Evolutionary conservation across 2,797 vertebrate genomes (phyloP), one percentile per base, ranked within the genome.

Genomic region (Gambelia wislizenii): DNA sequence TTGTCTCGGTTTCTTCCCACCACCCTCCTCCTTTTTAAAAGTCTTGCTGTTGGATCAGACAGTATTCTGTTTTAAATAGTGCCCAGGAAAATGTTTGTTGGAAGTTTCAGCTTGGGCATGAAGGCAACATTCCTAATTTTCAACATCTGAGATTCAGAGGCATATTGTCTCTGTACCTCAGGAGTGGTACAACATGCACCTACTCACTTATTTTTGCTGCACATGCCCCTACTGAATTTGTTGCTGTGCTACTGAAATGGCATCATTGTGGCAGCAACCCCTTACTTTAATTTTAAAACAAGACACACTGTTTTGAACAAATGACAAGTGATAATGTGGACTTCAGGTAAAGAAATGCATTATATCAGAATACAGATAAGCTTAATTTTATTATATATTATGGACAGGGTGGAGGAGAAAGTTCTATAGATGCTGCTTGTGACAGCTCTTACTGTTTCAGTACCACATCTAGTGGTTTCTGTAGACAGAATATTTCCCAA

Each of bases 401-500:
- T 8, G 33, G 36, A 44, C n/a, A 9, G 13, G 10, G 5, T 14
- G 30, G 1, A 1, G 14, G 14, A 33, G 12, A 39, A 2, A 44
- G 8, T 59, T 44, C 16, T 4, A 42, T 4, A 44, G 8, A 72
- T 72, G 22, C 69, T 54, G n/a, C 39, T 56, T 74, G 39, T 1
- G 7, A n/a, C 69, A 16, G n/a, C 20, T 70, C 4, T 6, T 47
- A 84, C 30, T 1, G 18, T 49, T 70, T 36, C n/a, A 27, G n/a
- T 14, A 13, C 12, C 44, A 18, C 56, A 30, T 75, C 42, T 61
- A 75, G 18, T 47, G 30, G 2, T 61, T 52, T 94, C 87, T 89
- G 85, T 12, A 87, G 86, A 27, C 44, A 80, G 80, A 67, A 67
- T 33, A 33, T 33, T 67, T 67, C 90, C 85, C 74, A 42, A 74